Percentiles rank a stretch among this genome's conserved stretches.
Evolutionary conservation across 2,113 vertebrate genomes (phyloP).

Genomic region (Boleophthalmus pectinirostris): DNA sequence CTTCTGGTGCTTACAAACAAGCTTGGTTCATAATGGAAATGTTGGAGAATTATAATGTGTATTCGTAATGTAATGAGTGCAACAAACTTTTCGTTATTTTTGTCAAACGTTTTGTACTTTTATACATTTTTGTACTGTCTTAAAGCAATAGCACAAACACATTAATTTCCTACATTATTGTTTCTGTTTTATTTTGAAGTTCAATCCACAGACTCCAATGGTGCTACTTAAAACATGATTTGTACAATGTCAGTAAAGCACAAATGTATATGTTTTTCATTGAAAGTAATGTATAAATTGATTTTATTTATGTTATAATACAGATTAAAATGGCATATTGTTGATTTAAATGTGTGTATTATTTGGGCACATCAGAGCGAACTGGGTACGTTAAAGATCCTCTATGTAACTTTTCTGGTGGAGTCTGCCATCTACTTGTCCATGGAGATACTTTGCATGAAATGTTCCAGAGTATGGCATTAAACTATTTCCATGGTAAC

Average conservation of each 20-base stretch:
- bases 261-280: background rate
- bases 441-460: too few relatives aligned
- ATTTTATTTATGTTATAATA: conserved; percentile 60
- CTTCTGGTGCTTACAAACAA: background rate
- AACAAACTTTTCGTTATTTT: conserved; percentile 7
- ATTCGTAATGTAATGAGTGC: background rate
- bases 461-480: background rate
- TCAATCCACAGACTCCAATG: background rate
- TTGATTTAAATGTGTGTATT: background rate
- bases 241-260: conserved; percentile 15
- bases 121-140: background rate
- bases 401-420: too few relatives aligned
- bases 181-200: background rate
- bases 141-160: background rate
- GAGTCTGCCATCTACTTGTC: too few relatives aligned
- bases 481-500: background rate
- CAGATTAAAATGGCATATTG: conserved; percentile 5
- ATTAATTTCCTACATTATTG: background rate
- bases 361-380: background rate
- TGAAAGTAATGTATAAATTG: conserved; percentile 44
- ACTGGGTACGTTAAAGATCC: background rate
- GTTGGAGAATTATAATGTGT: background rate
- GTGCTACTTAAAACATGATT: background rate
- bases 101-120: background rate
- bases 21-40: background rate